Base-by-base conservation (phyloP, 2,113 vertebrate genomes). In the Hystrix cristata region DNA sequence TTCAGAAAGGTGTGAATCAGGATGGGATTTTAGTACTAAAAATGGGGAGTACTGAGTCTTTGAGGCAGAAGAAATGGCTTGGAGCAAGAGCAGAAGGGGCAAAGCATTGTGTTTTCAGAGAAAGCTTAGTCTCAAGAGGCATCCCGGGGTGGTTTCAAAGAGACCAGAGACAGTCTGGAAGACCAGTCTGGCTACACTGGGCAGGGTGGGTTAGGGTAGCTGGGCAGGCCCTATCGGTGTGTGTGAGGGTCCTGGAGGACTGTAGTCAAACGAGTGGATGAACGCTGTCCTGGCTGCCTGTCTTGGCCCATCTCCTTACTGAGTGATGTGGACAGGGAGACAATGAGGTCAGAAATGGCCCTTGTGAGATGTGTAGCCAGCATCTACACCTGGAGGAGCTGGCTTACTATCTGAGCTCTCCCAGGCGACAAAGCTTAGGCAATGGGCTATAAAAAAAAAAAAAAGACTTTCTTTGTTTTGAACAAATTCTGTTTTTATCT, bases 401-500 rank as follows among this genome's bases (percentile, higher is more conserved):
- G 55, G 31, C 21, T 62, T 81, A 9, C n/a, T 67, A 65, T 90
- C 69, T 76, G 76, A 62, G 16, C 82, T 89, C 65, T 34, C 15
- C 16, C 16, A 57, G 74, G 90, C 87, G 62, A 89, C 38, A 72
- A 76, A 72, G 2, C 25, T 83, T 48, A 91, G 71, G 74, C 4
- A 79, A 43, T 34, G 51, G 29, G 71, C 25, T 85, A 48, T 60
- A 80, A 48, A 25, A 86, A 90, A 94, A 84, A 13, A 38, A 38
- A 38, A 38, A 38, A 38, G 18, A 60, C 55, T 97, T 93, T 16
- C 55, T 94, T 79, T 89, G n/a, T 94, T 97, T 86, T 91, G 60
- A 92, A 55, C 8, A 95, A 93, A 64, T 79, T 25, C 9, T 91
- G 25, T 96, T 96, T 96, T 96, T 84, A 27, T 87, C 67, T 95